These are phyloP conservation scores for Eilema caniola DNA, from an alignment of 2,888 invertebrate genomes.

Conservation along the genomic window DNA sequence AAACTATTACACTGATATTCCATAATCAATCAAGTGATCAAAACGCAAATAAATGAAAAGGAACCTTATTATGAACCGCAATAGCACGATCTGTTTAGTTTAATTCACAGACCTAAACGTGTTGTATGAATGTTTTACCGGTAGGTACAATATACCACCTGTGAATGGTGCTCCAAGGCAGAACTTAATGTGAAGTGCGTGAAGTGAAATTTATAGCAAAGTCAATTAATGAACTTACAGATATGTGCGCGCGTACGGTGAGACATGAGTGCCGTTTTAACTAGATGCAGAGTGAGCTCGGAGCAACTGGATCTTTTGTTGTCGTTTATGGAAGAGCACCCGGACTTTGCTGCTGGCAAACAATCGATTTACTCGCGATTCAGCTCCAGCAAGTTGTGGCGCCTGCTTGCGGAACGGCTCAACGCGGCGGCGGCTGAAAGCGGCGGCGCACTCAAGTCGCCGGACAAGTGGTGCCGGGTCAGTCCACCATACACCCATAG, in stretches of 20 bases:
- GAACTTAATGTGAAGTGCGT: background rate
- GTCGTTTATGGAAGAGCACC: slow-evolving; percentile 84
- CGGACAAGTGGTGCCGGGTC: slow-evolving; percentile 83
- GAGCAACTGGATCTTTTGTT: slow-evolving; percentile 78
- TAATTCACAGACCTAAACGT: background rate
- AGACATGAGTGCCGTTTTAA: slow-evolving; percentile 75
- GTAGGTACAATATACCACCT: background rate
- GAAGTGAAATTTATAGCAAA: background rate
- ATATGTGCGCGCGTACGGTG: slow-evolving; percentile 32
- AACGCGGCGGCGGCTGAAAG: slow-evolving; percentile 79
- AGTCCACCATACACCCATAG: slow-evolving; percentile 35
- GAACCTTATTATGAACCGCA: too few species aligned
- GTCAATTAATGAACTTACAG: slow-evolving; percentile 20
- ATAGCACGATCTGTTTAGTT: background rate
- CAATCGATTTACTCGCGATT: slow-evolving; percentile 80
- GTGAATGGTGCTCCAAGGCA: background rate
- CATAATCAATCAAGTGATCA: too few species aligned
- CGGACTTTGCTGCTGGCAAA: slow-evolving; percentile 80
- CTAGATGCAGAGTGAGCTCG: slow-evolving; percentile 78
- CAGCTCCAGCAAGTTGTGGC: slow-evolving; percentile 81
- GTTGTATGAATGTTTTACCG: fast-evolving
- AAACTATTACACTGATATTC: too few species aligned
- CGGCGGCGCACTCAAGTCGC: slow-evolving; percentile 78
- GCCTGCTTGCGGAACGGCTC: slow-evolving; percentile 76
- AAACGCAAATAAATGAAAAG: too few species aligned